phyloP scores from a whole-genome alignment of 2,888 invertebrate genomes.

The Luperina testacea region DNA sequence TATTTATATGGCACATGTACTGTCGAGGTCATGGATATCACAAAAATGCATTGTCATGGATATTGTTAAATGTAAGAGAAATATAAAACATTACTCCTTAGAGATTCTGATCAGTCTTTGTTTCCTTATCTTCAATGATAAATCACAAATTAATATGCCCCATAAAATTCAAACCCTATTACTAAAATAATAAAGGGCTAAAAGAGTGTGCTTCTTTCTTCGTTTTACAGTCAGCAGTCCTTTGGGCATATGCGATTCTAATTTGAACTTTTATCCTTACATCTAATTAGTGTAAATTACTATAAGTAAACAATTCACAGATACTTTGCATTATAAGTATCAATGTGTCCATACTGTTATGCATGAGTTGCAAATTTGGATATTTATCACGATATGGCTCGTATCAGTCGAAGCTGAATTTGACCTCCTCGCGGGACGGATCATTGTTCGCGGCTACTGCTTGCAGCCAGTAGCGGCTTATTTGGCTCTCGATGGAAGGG shows the following conservation, averaged over 20 bases:
- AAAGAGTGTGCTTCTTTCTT: conserved; percentile 51
- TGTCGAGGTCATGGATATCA: conserved; percentile 76
- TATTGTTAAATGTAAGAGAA: conserved; percentile 59
- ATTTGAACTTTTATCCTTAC: conserved; percentile 77
- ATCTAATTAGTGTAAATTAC: conserved; percentile 59
- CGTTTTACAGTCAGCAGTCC: conserved; percentile 51
- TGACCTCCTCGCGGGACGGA: conserved; percentile 88
- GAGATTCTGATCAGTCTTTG: conserved; percentile 83
- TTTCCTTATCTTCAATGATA: conserved; percentile 68
- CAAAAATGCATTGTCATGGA: conserved; percentile 79
- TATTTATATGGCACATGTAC: conserved; percentile 76
- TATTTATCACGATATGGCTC: conserved; percentile 63
- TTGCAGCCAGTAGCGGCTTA: conserved; percentile 92
- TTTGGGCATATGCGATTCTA: conserved; percentile 70
- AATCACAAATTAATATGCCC: conserved; percentile 52
- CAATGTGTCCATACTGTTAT: conserved; percentile 49
- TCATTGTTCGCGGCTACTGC: conserved; percentile 90
- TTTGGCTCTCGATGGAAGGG: conserved; percentile 95
- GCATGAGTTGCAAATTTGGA: conserved; percentile 58
- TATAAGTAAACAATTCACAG: conserved; percentile 55
- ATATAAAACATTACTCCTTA: conserved; percentile 63
- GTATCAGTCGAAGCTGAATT: conserved; percentile 86
- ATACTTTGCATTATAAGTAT: conserved; percentile 41
- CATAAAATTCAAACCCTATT: conserved; percentile 53
- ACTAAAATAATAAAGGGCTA: conserved; percentile 60